Evolutionary conservation across 53 echinoderm and acorn worm species (phyloP), one percentile per base, ranked within the genome.

Genomic region (Echinarachnius parma): DNA sequence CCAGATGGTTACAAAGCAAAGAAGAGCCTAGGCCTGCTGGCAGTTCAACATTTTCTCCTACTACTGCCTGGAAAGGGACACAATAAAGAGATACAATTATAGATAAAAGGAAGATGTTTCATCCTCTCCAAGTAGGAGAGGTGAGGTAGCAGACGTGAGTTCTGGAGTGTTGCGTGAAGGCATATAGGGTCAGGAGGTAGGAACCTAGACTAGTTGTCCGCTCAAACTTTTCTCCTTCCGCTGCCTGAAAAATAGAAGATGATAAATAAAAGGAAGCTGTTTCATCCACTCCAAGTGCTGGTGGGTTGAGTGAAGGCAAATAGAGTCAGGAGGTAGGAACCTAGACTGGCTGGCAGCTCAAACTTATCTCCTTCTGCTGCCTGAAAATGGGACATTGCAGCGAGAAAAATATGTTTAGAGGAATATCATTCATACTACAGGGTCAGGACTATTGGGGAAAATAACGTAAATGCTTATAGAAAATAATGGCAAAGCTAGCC

Each of bases 111-210:
- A 10, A 45, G 10, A 16, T 16, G 16, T 45, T 10, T 11, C 46
- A 10, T 21, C 23, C 3, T 16, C n/a, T 76, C 85, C 86, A 80
- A 9, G 78, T 76, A 0, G 83, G 39, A 32, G 86, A 68, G 22
- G 88, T 88, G 75, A 98, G 82, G 50, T 88, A 76, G 44, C 85
- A 88, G n/a, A 98, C 60, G 62, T 91, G 87, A 35, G 87, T 79
- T 62, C 98, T 98, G 11, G 89, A 79, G 75, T 98, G 98, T 31
- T 70, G 50, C 7, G 91, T 80, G 76, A 98, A 98, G 19, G 91
- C 88, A 49, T 79, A 58, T 31, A 98, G 66, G n/a, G 90, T 78
- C 53, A 82, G 59, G 13, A 98, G 78, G 57, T 82, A 88, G 21
- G 82, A 65, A 20, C 68, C 53, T 32, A 98, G 81, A 47, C 86